phyloP scores from a whole-genome alignment of 2,113 vertebrate genomes.

The Turnix velox region DNA sequence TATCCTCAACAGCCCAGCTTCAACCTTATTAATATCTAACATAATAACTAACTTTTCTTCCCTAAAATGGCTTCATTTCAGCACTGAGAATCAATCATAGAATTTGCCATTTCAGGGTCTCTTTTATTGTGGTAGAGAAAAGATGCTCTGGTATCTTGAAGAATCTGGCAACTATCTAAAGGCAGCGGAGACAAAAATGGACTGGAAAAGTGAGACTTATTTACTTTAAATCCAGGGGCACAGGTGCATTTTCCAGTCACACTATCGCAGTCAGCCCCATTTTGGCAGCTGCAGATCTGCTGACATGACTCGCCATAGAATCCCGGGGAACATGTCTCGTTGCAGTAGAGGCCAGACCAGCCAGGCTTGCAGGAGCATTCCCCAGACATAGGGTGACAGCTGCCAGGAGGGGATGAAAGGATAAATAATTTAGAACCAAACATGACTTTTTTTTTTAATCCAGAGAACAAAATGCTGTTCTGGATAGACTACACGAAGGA shows the following conservation, averaged over 20 bases:
- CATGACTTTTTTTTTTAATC: neutral
- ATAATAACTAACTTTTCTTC: neutral
- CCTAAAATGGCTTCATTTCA: neutral
- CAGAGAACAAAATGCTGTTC: neutral
- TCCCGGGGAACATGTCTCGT: slow-evolving; percentile 90
- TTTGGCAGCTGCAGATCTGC: slow-evolving; percentile 92
- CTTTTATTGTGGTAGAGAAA: neutral
- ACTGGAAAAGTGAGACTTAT: neutral
- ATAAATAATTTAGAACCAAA: slow-evolving; percentile 58
- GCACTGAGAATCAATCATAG: neutral
- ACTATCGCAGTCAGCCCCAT: slow-evolving; percentile 92
- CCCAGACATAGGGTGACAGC: slow-evolving; percentile 97
- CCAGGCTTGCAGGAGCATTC: slow-evolving; percentile 89
- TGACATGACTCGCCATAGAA: slow-evolving; percentile 89
- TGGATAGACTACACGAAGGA: neutral
- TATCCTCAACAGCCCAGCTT: neutral
- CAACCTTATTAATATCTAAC: neutral
- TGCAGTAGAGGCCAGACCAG: slow-evolving; percentile 95
- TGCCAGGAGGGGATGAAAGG: slow-evolving; percentile 72
- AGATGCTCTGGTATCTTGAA: neutral
- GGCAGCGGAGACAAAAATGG: neutral
- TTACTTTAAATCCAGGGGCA: slow-evolving; percentile 94
- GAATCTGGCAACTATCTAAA: neutral
- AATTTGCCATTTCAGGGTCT: neutral
- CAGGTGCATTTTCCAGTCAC: slow-evolving; percentile 90